A percentile compares a stretch with the other conserved stretches of the same genome.
These are phyloP conservation scores for Oplegnathus fasciatus DNA, from an alignment of 2,113 vertebrate species.

Conservation along the genomic window DNA sequence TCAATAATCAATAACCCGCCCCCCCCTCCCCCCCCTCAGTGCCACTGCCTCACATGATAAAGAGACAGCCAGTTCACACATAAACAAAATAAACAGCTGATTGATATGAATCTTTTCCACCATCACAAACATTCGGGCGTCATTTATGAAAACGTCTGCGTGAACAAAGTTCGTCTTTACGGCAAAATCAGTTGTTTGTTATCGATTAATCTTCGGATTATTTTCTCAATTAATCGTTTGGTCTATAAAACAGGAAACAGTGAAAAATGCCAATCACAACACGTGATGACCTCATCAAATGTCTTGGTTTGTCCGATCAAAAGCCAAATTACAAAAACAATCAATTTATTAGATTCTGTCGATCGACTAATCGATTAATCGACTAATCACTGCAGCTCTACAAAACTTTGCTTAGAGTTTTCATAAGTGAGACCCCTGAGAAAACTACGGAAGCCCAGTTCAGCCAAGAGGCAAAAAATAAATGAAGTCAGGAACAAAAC, in stretches of 20 bases:
- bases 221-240: too few relatives aligned
- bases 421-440: conserved; percentile 37
- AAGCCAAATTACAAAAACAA: too few relatives aligned
- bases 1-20: neutral
- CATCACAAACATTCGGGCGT: conserved; percentile 3
- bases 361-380: too few relatives aligned
- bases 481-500: neutral
- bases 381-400: too few relatives aligned
- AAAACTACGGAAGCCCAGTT: conserved; percentile 24
- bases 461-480: neutral
- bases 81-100: neutral
- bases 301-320: too few relatives aligned
- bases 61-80: conserved; percentile 18
- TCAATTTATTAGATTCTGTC: too few relatives aligned
- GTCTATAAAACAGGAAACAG: too few relatives aligned
- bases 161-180: neutral
- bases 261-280: too few relatives aligned
- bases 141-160: conserved; percentile 19
- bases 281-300: too few relatives aligned
- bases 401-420: conserved; percentile 1
- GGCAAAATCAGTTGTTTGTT: neutral
- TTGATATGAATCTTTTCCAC: too few relatives aligned
- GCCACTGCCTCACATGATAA: neutral
- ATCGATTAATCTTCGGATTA: too few relatives aligned
- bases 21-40: conserved; percentile 20